Base-by-base conservation (phyloP, 1,140 invertebrate species). In the Penaeus japonicus region DNA sequence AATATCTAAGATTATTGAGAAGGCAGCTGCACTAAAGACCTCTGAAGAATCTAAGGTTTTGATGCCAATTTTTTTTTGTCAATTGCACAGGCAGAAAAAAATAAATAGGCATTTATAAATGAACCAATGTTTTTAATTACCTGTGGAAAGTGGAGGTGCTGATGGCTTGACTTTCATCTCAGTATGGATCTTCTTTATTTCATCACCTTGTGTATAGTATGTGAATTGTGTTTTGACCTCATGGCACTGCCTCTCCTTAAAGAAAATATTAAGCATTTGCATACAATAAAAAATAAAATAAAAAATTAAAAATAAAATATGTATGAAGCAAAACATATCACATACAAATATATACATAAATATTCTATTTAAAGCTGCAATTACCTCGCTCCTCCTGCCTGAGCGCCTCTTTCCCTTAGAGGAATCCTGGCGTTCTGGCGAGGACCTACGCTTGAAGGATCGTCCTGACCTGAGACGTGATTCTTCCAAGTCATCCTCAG, bases 191-290 rank as follows among this genome's bases (percentile, higher is more conserved):
- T 83, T 77, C 81, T 88, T 88, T 2, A 88, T 30, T 12, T 77
- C 80, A 18, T 88, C 80, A 18, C 87, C 87, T 24, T 47, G n/a
- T 7, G 87, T 83, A 55, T 88, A 88, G 47, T 77, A 88, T 20
- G 87, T 88, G 7, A 88, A 80, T 65, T 87, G 78, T 55, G 85
- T 87, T 62, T 88, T 88, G 20, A 88, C 87, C 73, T 88, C 79
- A 32, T 54, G 79, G 35, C 73, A 39, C 3, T 39, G 27, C 53
- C n/a, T 79, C 55, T 85, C 85, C 85, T 86, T 30, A 7, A 27
- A 73, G 4, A 1, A 18, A 73, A 73, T 30, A 30, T 73, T 73
- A 2, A 32, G 4, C 27, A 30, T 1, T 30, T 15, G 10, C 70
- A 73, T 5, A 70, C 24, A 27, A 30, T 4, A 4, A 18, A 27